Evolutionary conservation across 2,113 vertebrate genomes (phyloP).

Genomic region (Anolis carolinensis): DNA sequence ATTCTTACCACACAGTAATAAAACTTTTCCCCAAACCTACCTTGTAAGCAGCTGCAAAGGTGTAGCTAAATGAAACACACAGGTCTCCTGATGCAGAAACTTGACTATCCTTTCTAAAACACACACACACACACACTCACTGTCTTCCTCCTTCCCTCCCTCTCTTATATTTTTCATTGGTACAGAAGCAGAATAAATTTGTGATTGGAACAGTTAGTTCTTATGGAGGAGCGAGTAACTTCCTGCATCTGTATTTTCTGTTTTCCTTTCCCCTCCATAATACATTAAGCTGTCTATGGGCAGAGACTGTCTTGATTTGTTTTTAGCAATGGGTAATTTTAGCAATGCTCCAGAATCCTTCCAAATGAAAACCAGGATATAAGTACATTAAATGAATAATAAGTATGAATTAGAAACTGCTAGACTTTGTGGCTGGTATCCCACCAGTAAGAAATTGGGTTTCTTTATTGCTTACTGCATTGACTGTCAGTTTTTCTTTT

Average conservation of each 20-base stretch:
- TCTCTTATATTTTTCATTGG: background rate
- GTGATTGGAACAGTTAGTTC: conserved; percentile 41
- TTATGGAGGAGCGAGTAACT: conserved; percentile 2
- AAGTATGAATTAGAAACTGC: background rate
- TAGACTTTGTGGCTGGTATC: background rate
- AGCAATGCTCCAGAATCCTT: background rate
- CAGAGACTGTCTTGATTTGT: background rate
- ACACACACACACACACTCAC: no score
- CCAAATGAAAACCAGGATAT: background rate
- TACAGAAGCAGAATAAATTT: conserved; percentile 54
- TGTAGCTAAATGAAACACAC: no score
- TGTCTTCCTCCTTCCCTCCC: no score
- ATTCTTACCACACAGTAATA: no score
- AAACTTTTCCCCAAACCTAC: no score
- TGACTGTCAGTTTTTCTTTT: background rate
- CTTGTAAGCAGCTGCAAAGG: no score
- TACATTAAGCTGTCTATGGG: background rate
- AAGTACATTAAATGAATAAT: background rate
- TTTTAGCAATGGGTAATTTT: background rate
- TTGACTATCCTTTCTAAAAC: no score
- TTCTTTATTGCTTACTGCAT: conserved; percentile 16
- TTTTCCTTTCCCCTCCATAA: background rate
- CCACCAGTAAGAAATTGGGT: background rate
- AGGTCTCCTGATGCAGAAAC: no score
- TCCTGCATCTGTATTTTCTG: conserved; percentile 26